Conservation (phyloP, 2,888 invertebrate species). For the Agrochola lota region DNA sequence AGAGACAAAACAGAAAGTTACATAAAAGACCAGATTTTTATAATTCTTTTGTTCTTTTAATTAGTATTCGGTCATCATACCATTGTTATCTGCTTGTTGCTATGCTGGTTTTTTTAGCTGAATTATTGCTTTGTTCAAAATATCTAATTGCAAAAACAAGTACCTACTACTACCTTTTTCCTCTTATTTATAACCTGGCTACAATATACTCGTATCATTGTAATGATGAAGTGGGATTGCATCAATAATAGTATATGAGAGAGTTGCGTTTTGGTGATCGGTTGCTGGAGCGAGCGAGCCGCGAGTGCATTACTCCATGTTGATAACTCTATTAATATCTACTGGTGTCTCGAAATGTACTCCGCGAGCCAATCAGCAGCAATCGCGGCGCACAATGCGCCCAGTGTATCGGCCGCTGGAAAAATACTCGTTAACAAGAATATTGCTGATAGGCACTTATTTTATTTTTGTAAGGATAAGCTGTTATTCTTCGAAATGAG, state of each 20-base stretch:
- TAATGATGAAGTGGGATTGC: slow-evolving; percentile 11
- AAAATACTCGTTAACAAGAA: slow-evolving; percentile 30
- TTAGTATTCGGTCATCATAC: neutral
- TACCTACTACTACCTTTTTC: neutral
- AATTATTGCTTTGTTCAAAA: neutral
- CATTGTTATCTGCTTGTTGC: slow-evolving; percentile 23
- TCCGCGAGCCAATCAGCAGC: slow-evolving; percentile 75
- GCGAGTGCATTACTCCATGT: slow-evolving; percentile 83
- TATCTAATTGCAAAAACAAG: neutral
- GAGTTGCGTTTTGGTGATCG: slow-evolving; percentile 33
- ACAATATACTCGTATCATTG: neutral
- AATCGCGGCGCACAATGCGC: slow-evolving; percentile 68
- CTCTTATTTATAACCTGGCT: slow-evolving; percentile 10
- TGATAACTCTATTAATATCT: slow-evolving; percentile 88
- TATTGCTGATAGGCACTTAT: neutral
- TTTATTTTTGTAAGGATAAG: neutral
- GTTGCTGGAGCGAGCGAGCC: slow-evolving; percentile 56
- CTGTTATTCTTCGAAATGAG: neutral
- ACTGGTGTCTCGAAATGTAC: slow-evolving; percentile 78
- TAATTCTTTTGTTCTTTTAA: slow-evolving; percentile 20
- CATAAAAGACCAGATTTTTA: slow-evolving; percentile 2
- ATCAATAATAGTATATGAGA: slow-evolving; percentile 30
- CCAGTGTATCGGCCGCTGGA: slow-evolving; percentile 27
- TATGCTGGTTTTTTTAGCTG: slow-evolving; percentile 15
- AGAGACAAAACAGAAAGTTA: neutral